Evolutionary conservation across 2,888 invertebrate genomes (phyloP).

Genomic region (Aphodius sticticus): DNA sequence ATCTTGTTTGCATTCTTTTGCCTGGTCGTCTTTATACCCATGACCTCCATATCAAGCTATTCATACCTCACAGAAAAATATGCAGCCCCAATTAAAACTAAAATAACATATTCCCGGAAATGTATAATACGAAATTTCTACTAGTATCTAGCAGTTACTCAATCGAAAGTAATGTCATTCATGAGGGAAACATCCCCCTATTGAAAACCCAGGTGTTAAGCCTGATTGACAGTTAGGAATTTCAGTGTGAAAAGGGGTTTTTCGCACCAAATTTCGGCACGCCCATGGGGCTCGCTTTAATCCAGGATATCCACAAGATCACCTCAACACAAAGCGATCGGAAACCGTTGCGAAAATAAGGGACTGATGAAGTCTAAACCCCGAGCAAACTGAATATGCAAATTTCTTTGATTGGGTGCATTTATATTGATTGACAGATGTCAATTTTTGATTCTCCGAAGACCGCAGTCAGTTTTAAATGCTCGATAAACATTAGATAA

Average conservation of each 20-base stretch:
- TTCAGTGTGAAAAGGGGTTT: constrained; percentile 40
- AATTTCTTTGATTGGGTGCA: background rate
- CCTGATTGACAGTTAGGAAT: constrained; percentile 43
- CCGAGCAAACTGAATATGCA: background rate
- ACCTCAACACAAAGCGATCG: background rate
- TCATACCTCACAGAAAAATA: background rate
- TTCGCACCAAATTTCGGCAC: constrained; percentile 31
- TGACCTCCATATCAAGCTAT: background rate
- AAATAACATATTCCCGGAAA: background rate
- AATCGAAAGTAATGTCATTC: constrained; percentile 4
- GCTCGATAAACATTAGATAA: background rate
- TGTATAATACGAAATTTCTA: background rate
- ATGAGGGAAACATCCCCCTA: background rate
- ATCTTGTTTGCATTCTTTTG: background rate
- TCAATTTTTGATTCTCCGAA: background rate
- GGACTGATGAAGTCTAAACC: background rate
- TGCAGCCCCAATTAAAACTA: background rate
- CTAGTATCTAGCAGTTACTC: background rate
- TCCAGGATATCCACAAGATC: constrained; percentile 37
- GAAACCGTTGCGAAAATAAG: background rate
- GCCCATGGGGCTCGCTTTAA: constrained; percentile 32
- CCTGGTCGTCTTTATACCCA: background rate
- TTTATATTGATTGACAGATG: background rate
- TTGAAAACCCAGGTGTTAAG: constrained; percentile 40
- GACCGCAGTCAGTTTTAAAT: background rate